These are phyloP conservation scores for Hapalemur alaotrensis DNA, from an alignment of 2,797 vertebrate genomes.

Conservation along the genomic window DNA sequence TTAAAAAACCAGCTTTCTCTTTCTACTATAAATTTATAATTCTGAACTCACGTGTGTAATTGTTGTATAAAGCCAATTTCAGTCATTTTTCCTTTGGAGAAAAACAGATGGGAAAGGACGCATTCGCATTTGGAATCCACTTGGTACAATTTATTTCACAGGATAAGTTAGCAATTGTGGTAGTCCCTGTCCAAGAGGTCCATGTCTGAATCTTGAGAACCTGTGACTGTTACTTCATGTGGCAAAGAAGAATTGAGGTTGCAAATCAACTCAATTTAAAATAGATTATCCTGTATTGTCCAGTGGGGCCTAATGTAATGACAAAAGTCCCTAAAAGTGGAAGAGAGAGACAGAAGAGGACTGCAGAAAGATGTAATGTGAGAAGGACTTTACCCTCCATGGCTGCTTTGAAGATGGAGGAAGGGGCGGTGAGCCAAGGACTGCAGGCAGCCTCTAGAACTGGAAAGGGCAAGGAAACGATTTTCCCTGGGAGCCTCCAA, in stretches of 20 bases:
- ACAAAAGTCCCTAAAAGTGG: neutral
- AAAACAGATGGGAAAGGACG: conserved; percentile 84
- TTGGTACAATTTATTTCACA: conserved; percentile 82
- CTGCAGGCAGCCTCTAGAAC: neutral
- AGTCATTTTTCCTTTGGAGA: conserved; percentile 76
- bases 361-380: rapidly evolving
- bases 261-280: neutral
- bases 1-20: conserved; percentile 67
- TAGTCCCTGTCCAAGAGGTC: neutral
- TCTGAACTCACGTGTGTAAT: conserved; percentile 79
- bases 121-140: conserved; percentile 82
- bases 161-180: conserved; percentile 76
- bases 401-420: neutral
- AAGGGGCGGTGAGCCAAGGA: neutral
- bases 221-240: neutral
- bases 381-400: neutral
- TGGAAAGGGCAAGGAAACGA: neutral
- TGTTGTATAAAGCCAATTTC: conserved; percentile 77
- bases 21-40: conserved; percentile 74
- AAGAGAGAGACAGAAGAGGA: neutral
- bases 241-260: neutral
- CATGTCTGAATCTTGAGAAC: neutral
- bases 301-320: neutral
- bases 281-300: neutral
- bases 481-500: neutral